phyloP scores from a whole-genome alignment of 1,140 invertebrate species.

The Cataglyphis hispanica region DNA sequence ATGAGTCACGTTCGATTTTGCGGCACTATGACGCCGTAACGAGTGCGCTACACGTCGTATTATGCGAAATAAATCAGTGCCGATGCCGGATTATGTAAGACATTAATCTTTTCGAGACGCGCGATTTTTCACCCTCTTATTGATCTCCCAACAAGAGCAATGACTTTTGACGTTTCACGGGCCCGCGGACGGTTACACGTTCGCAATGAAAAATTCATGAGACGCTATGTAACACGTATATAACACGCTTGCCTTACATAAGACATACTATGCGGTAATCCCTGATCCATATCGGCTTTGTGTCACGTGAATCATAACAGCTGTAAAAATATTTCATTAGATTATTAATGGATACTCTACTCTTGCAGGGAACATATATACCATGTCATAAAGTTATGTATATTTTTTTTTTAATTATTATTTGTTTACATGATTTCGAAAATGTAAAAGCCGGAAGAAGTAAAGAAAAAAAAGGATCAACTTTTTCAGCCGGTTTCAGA shows the following conservation, averaged over 20 bases:
- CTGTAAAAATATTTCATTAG: constrained; percentile 10
- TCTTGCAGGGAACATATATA: too few relatives aligned
- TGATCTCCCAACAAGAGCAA: constrained; percentile 60
- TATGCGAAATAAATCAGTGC: constrained; percentile 62
- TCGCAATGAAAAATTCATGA: constrained; percentile 61
- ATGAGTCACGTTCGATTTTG: constrained; percentile 48
- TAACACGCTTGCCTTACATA: constrained; percentile 59
- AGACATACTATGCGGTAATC: constrained; percentile 43
- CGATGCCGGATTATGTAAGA: constrained; percentile 59
- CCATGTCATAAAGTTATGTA: not conserved
- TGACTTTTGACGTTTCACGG: constrained; percentile 59
- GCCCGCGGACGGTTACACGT: constrained; percentile 41
- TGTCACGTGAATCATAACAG: constrained; percentile 52
- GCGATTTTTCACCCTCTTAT: constrained; percentile 58
- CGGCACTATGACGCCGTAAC: constrained; percentile 29
- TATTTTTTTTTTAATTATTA: not conserved
- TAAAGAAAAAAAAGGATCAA: not conserved
- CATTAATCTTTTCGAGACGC: constrained; percentile 61
- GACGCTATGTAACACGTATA: constrained; percentile 53
- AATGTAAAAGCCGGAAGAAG: not conserved
- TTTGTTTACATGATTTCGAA: not conserved
- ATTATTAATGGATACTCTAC: not conserved
- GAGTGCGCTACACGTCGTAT: constrained; percentile 49
- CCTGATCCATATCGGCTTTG: constrained; percentile 43
- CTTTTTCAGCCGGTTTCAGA: constrained; percentile 4